A percentile compares a stretch with the other conserved stretches of the same genome.
phyloP scores from a whole-genome alignment of 2,113 vertebrate species.

The zebrafish (Danio rerio) region DNA sequence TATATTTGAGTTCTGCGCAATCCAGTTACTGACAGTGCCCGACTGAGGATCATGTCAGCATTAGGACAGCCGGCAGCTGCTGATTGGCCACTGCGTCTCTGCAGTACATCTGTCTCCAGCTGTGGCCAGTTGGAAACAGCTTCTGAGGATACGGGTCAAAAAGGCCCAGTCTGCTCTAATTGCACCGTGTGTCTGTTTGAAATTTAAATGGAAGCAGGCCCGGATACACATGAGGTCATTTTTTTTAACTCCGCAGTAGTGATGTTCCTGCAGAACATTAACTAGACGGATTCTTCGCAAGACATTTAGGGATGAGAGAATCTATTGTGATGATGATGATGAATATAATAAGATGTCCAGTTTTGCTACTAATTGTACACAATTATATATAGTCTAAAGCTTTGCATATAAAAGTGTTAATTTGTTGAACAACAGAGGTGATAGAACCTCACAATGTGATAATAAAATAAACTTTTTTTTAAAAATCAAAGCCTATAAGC shows the following conservation, averaged over 20 bases:
- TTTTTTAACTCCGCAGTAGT: not conserved
- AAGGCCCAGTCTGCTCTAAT: constrained; percentile 22
- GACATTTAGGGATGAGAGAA: not conserved
- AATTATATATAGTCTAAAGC: too few species aligned
- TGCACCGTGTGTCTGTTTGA: constrained; percentile 10
- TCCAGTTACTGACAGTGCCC: not conserved
- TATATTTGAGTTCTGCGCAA: not conserved
- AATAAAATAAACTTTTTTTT: not conserved
- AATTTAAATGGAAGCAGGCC: not conserved
- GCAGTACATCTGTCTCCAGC: constrained; percentile 25
- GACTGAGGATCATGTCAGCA: not conserved
- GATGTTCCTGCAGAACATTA: not conserved
- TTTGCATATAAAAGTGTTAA: not conserved
- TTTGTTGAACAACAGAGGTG: too few species aligned
- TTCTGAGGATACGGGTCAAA: not conserved
- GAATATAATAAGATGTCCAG: not conserved
- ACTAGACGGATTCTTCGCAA: not conserved
- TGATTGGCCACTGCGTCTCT: not conserved
- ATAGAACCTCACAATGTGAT: not conserved
- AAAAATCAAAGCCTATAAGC: not conserved
- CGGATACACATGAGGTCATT: not conserved
- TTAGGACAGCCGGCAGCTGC: not conserved
- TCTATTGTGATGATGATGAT: not conserved
- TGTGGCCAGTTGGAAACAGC: constrained; percentile 10
- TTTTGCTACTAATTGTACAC: not conserved